Conservation (phyloP, 1,140 invertebrate genomes). For the Panagrolaimus sp. region DNA sequence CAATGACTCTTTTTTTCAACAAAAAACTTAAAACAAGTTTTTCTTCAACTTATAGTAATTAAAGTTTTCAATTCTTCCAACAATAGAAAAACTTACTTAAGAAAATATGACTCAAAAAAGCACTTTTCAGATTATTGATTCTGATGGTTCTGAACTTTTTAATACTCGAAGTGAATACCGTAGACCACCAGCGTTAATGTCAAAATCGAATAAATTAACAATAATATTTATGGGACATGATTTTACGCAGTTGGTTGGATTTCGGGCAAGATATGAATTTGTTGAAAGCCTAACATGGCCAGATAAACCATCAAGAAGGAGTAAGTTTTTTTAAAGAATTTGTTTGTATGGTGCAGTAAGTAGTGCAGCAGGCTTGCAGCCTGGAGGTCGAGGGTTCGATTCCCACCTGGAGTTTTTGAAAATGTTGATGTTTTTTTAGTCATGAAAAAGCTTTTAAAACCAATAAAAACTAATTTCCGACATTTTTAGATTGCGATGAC, state of each 20-base stretch:
- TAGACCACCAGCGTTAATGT: constrained; percentile 37
- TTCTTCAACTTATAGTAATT: too few species aligned
- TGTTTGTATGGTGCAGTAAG: too few species aligned
- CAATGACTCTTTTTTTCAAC: too few species aligned
- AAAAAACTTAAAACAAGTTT: too few species aligned
- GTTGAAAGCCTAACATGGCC: constrained; percentile 30
- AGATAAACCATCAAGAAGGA: constrained; percentile 35
- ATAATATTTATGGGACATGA: constrained; percentile 41
- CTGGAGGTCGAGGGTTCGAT: too few species aligned
- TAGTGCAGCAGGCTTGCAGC: too few species aligned
- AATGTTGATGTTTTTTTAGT: not conserved
- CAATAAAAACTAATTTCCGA: not conserved
- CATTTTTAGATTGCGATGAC: constrained; percentile 48
- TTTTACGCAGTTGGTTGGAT: constrained; percentile 43
- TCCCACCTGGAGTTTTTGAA: constrained; percentile 8
- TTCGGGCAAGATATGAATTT: constrained; percentile 46
- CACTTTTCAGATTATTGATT: constrained; percentile 36
- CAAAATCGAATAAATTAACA: constrained; percentile 24
- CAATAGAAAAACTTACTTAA: too few species aligned
- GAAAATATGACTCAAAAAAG: not conserved
- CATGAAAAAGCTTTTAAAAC: too few species aligned
- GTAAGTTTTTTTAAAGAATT: constrained; percentile 18
- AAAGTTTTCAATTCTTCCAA: too few species aligned
- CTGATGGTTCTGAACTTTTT: constrained; percentile 40
- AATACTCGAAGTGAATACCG: constrained; percentile 42